Evolutionary conservation across 2,797 vertebrate genomes (phyloP).

Genomic region (Brachyalestes nurse): DNA sequence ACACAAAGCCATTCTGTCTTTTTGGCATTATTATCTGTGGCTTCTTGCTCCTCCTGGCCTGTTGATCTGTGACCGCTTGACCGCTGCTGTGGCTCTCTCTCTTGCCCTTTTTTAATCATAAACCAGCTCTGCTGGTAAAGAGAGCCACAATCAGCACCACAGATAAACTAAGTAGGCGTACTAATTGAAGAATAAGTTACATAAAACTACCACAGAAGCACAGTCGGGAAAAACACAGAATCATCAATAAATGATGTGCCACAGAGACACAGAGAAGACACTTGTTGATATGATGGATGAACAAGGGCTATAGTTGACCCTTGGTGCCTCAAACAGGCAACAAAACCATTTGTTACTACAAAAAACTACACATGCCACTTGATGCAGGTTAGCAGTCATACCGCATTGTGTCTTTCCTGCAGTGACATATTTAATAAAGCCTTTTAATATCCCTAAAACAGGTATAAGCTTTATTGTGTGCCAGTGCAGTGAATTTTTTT

Average conservation of each 20-base stretch:
- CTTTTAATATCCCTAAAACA: neutral
- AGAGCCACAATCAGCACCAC: neutral
- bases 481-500: neutral
- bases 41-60: neutral
- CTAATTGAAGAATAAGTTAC: neutral
- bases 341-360: neutral
- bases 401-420: neutral
- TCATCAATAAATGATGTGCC: neutral
- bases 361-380: neutral
- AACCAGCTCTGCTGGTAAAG: conserved; percentile 12
- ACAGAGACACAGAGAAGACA: neutral
- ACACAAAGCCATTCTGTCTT: conserved; percentile 18
- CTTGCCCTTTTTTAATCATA: neutral
- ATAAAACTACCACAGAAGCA: neutral
- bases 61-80: neutral
- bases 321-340: neutral
- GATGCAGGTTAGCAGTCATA: neutral
- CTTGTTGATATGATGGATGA: neutral
- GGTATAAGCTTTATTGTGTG: neutral
- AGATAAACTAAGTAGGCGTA: neutral
- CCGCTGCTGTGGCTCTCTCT: neutral
- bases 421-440: neutral
- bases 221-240: neutral
- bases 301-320: neutral
- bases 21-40: neutral